Evolutionary conservation across 1,140 invertebrate species (phyloP), one percentile per base, ranked within the genome.

Genomic region (Ditylenchus dipsaci): DNA sequence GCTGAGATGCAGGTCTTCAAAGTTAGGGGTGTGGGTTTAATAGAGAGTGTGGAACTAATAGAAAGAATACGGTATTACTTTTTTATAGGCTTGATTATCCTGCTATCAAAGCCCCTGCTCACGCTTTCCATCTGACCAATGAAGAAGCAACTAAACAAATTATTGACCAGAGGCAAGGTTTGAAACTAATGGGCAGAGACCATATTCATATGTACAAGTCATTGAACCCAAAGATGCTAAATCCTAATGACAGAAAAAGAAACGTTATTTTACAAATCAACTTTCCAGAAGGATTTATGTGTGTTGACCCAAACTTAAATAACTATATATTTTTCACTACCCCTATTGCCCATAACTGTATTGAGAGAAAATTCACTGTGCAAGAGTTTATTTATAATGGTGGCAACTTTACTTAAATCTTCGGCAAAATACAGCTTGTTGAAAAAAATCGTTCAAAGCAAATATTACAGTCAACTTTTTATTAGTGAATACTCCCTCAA

Each of bases 201-300:
- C 57, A 59, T 19, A 59, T 59, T 38, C 57, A 59, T 19, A 59
- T 59, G 57, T 59, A 59, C 57, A 59, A 59, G 19, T 15, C 11
- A 19, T 19, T 59, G 11, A n/a, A 45, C n/a, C 57, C 57, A 19
- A 19, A 9, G 19, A 59, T 19, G 11, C 57, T 59, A 19, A 59
- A 59, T 19, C 57, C 57, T 13, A 21, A 19, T 11, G 57, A 59
- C 57, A 11, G 11, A 11, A 59, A 59, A 19, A 21, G 57, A 38
- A 59, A 21, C 19, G 29, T 38, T 15, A 59, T 59, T 59, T 19
- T 59, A 38, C 57, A 59, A 38, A 38, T 59, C 21, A 59, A 38
- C 57, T 59, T 59, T 38, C 57, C 57, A 38, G 57, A 59, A 38
- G 57, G 19, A 11, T 59, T 59, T 19, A 38, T 23, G 57, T 59